Base-by-base conservation (phyloP, 2,888 invertebrate genomes). In the Tillus elongatus region DNA sequence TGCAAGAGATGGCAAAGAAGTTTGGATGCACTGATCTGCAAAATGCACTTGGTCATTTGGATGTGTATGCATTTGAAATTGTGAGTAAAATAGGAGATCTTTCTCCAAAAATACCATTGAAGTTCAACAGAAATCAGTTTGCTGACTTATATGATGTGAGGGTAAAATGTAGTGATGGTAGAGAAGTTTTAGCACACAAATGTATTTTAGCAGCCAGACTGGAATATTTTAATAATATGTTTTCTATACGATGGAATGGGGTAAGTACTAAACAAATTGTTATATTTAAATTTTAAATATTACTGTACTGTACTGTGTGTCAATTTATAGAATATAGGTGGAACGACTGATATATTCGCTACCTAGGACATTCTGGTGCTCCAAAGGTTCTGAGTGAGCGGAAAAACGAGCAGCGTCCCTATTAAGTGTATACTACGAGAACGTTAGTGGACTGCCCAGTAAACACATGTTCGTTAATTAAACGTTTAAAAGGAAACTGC, bases 141-240 rank as follows among this genome's bases (percentile, higher is more conserved):
- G 51, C 58, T 4, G 55, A 65, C 14, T 52, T 66, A 10, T 57
- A 53, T 37, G 68, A 69, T 46, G 57, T 67, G 4, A 44, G 46
- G 3, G 50, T 70, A 8, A 54, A 53, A 37, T 60, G 63, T 43
- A 57, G 57, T 30, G 63, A 64, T 45, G 56, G 57, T 2, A 51
- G 50, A 14, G 47, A 49, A 29, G 60, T 86, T 13, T 61, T 69
- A 1, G 88, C 85, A 0, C 90, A 91, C 58, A 82, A 80, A 54
- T 90, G 88, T 56, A 67, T 91, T n/a, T 63, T 91, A 11, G 78
- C 81, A 0, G 80, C 86, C 0, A 66, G 88, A 16, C 66, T 85
- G n/a, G 88, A 90, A 45, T 91, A 90, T 63, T 91, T 91, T 59
- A 75, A 77, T 42, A 81, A 81, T 51, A 85, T 91, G 84, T 81